phyloP scores from a whole-genome alignment of 53 echinoderm and acorn worm genomes.

The Paracentrotus lividus region DNA sequence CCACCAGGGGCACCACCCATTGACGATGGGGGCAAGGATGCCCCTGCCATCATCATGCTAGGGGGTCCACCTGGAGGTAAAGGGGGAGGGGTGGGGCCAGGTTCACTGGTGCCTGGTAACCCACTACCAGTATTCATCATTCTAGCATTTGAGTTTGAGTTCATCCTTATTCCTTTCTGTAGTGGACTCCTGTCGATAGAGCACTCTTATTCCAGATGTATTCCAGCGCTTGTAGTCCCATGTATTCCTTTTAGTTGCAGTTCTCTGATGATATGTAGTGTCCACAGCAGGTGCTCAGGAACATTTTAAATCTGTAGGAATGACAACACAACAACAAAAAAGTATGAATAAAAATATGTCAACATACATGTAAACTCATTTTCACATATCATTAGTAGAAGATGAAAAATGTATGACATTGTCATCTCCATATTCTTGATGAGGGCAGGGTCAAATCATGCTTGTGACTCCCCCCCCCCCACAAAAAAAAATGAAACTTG shows the following conservation, averaged over 20 bases:
- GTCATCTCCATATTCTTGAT: neutral
- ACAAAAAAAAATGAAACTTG: neutral
- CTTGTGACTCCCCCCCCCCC: too few relatives aligned
- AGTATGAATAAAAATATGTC: neutral
- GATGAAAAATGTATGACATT: neutral
- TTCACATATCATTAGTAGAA: neutral
- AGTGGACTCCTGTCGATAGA: constrained; percentile 17
- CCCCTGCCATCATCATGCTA: constrained; percentile 50
- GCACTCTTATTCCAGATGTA: constrained; percentile 45
- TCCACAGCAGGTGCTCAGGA: neutral
- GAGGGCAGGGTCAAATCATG: neutral
- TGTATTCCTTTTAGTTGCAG: constrained; percentile 36
- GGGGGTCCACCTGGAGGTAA: constrained; percentile 63
- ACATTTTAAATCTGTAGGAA: constrained; percentile 7
- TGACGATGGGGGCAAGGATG: constrained; percentile 50
- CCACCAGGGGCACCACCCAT: constrained; percentile 52
- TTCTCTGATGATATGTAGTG: neutral
- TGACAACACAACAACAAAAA: neutral
- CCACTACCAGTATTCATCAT: constrained; percentile 26
- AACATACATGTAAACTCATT: neutral
- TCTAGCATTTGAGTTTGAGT: constrained; percentile 62
- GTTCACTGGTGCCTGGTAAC: neutral
- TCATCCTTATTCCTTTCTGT: constrained; percentile 34
- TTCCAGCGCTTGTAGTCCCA: constrained; percentile 46
- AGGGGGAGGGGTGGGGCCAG: constrained; percentile 63